Conservation (phyloP, 2,113 vertebrate species). For the Oreocharis arfaki region DNA sequence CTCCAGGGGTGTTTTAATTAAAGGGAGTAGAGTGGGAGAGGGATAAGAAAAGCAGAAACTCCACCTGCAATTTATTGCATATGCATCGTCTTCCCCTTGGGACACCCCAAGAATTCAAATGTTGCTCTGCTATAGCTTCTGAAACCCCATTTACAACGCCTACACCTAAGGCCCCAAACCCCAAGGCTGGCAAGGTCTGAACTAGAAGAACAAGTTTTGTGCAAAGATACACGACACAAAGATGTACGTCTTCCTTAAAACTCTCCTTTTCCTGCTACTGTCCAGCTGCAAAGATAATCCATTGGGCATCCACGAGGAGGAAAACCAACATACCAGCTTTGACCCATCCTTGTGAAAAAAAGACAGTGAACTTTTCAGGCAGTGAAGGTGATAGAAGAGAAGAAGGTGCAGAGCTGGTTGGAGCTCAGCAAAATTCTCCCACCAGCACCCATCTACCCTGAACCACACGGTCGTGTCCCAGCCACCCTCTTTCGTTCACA, state of each 20-base stretch:
- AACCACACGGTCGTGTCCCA: not conserved
- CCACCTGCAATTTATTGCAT: not conserved
- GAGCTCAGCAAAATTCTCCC: not conserved
- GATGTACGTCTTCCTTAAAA: not conserved
- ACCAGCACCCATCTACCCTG: not conserved
- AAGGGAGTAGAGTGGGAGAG: not conserved
- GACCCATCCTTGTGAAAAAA: not conserved
- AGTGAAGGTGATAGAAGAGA: not conserved
- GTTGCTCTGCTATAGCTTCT: not conserved
- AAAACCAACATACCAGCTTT: not conserved
- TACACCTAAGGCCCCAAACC: not conserved
- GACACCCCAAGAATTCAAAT: not conserved
- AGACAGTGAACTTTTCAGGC: not conserved
- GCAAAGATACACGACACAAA: not conserved
- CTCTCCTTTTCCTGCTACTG: not conserved
- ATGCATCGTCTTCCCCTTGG: not conserved
- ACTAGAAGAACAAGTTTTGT: not conserved
- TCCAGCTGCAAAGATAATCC: not conserved
- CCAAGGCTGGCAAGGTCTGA: not conserved
- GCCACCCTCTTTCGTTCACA: not conserved
- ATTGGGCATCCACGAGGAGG: not conserved
- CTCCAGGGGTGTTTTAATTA: slow-evolving; percentile 40
- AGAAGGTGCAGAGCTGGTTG: not conserved
- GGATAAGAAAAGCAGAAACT: not conserved
- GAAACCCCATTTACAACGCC: not conserved